Percentiles rank a stretch among this genome's conserved stretches.
phyloP scores from a whole-genome alignment of 2,888 invertebrate species.

The Trissolcus japonicus region DNA sequence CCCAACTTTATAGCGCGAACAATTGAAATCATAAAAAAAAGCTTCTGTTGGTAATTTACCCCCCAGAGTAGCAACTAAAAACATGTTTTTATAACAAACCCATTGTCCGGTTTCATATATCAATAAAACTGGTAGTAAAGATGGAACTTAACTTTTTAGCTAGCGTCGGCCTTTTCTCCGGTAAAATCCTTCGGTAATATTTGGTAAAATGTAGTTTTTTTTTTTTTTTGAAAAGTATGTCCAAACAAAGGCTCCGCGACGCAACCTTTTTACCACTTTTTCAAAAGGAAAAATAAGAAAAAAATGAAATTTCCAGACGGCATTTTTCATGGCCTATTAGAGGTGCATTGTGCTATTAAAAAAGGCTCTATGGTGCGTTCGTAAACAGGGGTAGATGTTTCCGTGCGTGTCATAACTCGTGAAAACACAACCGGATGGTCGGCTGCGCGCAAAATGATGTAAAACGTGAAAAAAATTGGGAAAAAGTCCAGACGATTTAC shows the following conservation, averaged over 20 bases:
- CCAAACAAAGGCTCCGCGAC: not conserved
- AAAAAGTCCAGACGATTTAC: slow-evolving; percentile 62
- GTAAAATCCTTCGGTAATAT: not conserved
- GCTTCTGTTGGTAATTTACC: no score
- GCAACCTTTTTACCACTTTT: slow-evolving; percentile 37
- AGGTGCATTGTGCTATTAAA: slow-evolving; percentile 4
- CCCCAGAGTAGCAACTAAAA: no score
- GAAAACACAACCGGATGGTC: no score
- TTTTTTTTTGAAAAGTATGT: no score
- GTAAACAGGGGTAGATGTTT: slow-evolving; percentile 35
- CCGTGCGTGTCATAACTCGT: slow-evolving; percentile 24
- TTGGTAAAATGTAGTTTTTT: not conserved
- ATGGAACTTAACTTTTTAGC: not conserved
- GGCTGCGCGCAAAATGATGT: slow-evolving; percentile 22
- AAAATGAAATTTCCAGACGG: slow-evolving; percentile 23
- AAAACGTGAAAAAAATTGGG: slow-evolving; percentile 52
- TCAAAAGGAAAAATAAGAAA: slow-evolving; percentile 10
- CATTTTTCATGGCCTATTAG: slow-evolving; percentile 31
- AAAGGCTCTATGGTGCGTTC: slow-evolving; percentile 6
- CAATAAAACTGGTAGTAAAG: not conserved
- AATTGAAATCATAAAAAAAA: no score
- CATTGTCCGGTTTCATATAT: no score
- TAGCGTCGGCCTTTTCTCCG: not conserved
- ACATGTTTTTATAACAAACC: no score
- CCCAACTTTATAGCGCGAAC: no score